Conservation (phyloP, 2,888 invertebrate species). For the Magallana nippona region DNA sequence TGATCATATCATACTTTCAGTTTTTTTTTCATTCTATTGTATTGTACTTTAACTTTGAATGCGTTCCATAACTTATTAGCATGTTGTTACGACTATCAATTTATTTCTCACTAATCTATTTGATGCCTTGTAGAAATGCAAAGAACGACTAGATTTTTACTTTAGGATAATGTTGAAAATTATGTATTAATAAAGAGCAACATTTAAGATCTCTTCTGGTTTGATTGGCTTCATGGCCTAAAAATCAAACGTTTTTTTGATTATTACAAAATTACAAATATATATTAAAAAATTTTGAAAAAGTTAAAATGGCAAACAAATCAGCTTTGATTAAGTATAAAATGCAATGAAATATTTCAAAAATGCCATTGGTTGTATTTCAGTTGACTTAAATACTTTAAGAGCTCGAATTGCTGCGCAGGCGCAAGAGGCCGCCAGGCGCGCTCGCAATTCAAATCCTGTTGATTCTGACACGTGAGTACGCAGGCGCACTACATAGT, state of each 20-base stretch:
- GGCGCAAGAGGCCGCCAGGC: conserved; percentile 39
- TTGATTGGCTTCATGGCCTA: no score
- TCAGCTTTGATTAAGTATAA: background rate
- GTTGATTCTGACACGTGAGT: conserved; percentile 13
- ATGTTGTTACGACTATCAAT: conserved; percentile 4
- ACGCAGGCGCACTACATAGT: conserved; percentile 41
- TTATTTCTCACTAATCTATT: conserved; percentile 35
- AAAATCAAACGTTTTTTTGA: no score
- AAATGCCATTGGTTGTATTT: conserved; percentile 37
- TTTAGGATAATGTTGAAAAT: no score
- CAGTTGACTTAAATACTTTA: conserved; percentile 49
- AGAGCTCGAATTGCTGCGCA: conserved; percentile 49
- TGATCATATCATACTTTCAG: conserved; percentile 18
- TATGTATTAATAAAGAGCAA: background rate
- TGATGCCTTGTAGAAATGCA: conserved; percentile 2
- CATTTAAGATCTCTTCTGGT: background rate
- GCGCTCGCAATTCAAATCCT: conserved; percentile 17
- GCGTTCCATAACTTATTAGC: conserved; percentile 12
- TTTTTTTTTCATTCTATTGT: conserved; percentile 17
- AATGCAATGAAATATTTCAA: background rate
- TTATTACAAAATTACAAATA: no score
- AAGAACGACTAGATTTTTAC: background rate
- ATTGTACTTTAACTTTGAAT: conserved; percentile 19
- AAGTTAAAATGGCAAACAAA: no score
- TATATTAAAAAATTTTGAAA: no score